Evolutionary conservation across 1,140 invertebrate genomes (phyloP), one percentile per base, ranked within the genome.

Genomic region (Bombus confusus): DNA sequence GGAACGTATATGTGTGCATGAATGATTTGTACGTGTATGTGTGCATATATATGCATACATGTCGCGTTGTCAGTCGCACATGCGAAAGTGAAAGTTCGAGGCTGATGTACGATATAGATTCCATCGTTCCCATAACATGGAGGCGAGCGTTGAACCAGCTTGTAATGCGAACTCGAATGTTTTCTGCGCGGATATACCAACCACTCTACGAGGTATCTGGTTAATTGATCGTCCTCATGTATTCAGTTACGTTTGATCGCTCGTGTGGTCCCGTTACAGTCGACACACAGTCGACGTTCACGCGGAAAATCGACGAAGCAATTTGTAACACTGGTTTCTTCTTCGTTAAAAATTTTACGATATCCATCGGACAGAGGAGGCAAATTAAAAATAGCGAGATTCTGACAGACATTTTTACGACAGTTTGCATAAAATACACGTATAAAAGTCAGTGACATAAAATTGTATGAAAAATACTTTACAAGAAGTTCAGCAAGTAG

Each of bases 41-140:
- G 15, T n/a, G 28, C 6, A 28, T 47, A 37, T 41, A 72, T 57
- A 37, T 72, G 34, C n/a, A 41, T 43, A 64, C 73, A 37, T 73
- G 80, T 87, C 83, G 69, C 64, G 78, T 66, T 79, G 82, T 82
- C 83, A 85, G 87, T 85, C 83, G 87, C 83, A 80, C 68, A 88
- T 83, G 87, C 75, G 87, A 85, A 89, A 89, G 88, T 89, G 88
- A 89, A 89, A 89, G 88, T 89, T 88, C 87, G 88, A 80, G 87
- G 83, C 83, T 89, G 88, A 89, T 80, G 87, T 80, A 89, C 88
- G 88, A 79, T 89, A 89, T 89, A 87, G 78, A 79, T 79, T 79
- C 76, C 71, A 71, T 84, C 74, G 79, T 87, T 89, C 88, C 79
- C 79, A 76, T 89, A 89, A 89, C 85, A 84, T 88, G 83, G 87